Evolutionary conservation across 2,113 vertebrate genomes (phyloP).

Genomic region (Crypturellus undulatus): DNA sequence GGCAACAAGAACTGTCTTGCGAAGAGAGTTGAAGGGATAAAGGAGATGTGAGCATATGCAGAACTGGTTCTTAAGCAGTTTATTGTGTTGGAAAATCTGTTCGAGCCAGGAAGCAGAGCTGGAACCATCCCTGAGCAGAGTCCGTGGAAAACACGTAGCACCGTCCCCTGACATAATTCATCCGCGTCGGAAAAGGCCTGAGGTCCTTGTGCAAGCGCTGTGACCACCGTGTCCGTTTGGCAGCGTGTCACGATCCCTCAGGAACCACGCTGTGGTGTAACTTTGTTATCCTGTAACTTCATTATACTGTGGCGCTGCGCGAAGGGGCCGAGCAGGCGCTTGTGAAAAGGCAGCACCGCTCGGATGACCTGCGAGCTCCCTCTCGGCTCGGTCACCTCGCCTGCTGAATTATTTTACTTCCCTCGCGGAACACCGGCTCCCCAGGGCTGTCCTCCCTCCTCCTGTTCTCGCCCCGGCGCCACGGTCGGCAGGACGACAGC

Average conservation of each 20-base stretch:
- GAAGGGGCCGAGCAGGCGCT: background rate
- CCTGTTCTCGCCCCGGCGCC: background rate
- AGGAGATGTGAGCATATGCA: background rate
- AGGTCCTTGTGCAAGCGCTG: accelerated
- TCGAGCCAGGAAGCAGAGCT: background rate
- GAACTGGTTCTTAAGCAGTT: background rate
- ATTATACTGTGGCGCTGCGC: background rate
- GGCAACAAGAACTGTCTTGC: background rate
- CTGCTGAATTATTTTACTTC: no score
- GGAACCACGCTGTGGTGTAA: background rate
- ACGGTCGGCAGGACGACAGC: no score
- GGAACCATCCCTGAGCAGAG: background rate
- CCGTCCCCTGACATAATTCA: background rate
- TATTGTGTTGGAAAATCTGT: background rate
- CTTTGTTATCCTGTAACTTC: background rate
- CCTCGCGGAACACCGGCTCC: no score
- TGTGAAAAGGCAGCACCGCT: background rate
- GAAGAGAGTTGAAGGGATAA: background rate
- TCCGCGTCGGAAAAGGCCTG: background rate
- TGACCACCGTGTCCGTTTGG: background rate
- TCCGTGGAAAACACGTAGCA: background rate
- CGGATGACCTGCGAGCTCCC: background rate
- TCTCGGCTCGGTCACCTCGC: background rate
- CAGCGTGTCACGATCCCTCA: background rate
- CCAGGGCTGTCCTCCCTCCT: no score